phyloP scores from a whole-genome alignment of 2,113 vertebrate species.

The Pica pica region DNA sequence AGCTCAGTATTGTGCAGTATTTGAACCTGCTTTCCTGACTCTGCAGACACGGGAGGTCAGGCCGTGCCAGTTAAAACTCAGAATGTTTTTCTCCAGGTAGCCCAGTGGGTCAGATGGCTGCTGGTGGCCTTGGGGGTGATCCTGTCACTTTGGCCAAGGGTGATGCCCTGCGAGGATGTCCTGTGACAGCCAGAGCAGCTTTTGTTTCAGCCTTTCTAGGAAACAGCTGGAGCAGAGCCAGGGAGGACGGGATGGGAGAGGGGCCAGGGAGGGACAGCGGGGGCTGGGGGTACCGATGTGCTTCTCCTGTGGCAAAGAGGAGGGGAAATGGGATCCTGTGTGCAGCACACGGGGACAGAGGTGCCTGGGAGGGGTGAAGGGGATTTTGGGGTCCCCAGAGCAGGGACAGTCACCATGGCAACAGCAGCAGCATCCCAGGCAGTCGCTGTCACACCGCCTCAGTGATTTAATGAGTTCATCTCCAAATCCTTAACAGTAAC shows the following conservation, averaged over 20 bases:
- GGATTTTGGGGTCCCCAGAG: conserved; percentile 23
- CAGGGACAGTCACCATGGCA: conserved; percentile 67
- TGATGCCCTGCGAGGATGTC: neutral
- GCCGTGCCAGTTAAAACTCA: neutral
- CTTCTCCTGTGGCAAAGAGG: neutral
- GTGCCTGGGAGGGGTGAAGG: neutral
- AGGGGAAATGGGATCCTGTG: neutral
- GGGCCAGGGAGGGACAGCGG: neutral
- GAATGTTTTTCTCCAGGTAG: neutral
- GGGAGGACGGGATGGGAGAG: neutral
- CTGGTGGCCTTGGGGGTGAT: neutral
- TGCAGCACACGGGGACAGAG: neutral
- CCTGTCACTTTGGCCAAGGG: neutral
- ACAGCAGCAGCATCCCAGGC: conserved; percentile 72
- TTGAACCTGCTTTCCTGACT: neutral
- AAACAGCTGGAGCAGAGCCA: conserved; percentile 50
- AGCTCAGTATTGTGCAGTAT: neutral
- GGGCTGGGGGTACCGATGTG: neutral
- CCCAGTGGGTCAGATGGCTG: accelerated
- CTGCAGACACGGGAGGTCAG: neutral
- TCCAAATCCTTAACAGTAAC: neutral
- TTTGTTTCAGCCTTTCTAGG: conserved; percentile 49
- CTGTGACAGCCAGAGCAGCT: neutral
- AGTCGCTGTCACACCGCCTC: conserved; percentile 35
- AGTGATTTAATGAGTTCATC: conserved; percentile 51